These are phyloP conservation scores for Apogon hyalosoma DNA, from an alignment of 2,797 vertebrate species.

Conservation along the genomic window DNA sequence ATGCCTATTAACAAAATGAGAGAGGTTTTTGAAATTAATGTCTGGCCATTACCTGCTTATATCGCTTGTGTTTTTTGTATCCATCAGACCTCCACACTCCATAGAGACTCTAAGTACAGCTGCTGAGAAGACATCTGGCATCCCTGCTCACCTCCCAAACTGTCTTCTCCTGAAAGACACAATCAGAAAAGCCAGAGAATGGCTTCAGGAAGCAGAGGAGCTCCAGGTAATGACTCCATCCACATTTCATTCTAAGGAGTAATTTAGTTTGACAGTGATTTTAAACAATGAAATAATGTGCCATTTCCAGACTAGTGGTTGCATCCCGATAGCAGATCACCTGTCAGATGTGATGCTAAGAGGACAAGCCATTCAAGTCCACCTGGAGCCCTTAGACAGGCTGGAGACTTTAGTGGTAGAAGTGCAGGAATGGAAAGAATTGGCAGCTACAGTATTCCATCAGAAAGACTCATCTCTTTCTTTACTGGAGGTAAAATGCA, in stretches of 20 bases:
- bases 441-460: slow-evolving; percentile 89
- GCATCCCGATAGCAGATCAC: slow-evolving; percentile 83
- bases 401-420: slow-evolving; percentile 90
- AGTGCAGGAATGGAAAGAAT: slow-evolving; percentile 93
- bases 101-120: slow-evolving; percentile 88
- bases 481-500: slow-evolving; percentile 87
- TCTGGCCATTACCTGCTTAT: slow-evolving; percentile 3
- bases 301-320: slow-evolving; percentile 83
- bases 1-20: slow-evolving; percentile 1
- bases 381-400: slow-evolving; percentile 89
- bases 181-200: slow-evolving; percentile 90
- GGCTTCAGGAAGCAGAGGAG: slow-evolving; percentile 92
- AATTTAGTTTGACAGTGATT: not conserved
- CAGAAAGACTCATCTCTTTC: slow-evolving; percentile 87
- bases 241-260: not conserved
- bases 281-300: not conserved
- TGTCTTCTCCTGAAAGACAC: slow-evolving; percentile 89
- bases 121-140: slow-evolving; percentile 88
- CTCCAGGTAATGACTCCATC: slow-evolving; percentile 86
- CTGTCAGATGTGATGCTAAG: slow-evolving; percentile 89
- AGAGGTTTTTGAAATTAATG: slow-evolving; percentile 4
- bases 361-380: slow-evolving; percentile 91
- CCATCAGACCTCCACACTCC: slow-evolving; percentile 88
- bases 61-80: slow-evolving; percentile 36
- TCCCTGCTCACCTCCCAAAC: slow-evolving; percentile 92